Conservation (phyloP, 2,113 vertebrate genomes). For the Apodemus speciosus region DNA sequence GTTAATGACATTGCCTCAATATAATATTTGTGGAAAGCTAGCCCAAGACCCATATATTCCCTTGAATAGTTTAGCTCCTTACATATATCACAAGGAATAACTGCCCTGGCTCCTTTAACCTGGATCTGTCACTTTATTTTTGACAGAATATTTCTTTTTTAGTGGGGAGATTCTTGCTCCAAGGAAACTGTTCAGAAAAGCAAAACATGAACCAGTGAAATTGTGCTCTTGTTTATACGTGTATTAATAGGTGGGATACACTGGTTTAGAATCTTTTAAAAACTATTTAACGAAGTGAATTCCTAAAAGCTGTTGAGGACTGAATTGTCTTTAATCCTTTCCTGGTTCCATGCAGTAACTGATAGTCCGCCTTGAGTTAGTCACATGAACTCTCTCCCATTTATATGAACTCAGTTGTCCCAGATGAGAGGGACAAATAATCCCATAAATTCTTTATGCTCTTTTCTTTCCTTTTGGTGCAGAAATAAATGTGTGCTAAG, state of each 20-base stretch:
- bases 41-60: not conserved
- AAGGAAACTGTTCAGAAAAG: not conserved
- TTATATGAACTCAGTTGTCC: not conserved
- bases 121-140: not conserved
- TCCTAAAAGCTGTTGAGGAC: not conserved
- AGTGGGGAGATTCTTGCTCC: not conserved
- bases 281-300: not conserved
- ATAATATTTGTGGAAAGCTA: conserved; percentile 13
- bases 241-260: not conserved
- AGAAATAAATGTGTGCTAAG: conserved; percentile 17
- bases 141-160: not conserved
- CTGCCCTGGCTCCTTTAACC: not conserved
- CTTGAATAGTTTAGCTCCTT: conserved; percentile 17
- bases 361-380: not conserved
- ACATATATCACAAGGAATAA: not conserved
- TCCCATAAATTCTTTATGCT: not conserved
- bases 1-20: not conserved
- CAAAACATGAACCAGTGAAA: conserved; percentile 43
- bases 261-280: not conserved
- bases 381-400: not conserved
- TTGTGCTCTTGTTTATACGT: not conserved
- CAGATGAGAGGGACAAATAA: not conserved
- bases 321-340: not conserved
- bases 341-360: not conserved
- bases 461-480: conserved; percentile 1